Evolutionary conservation across 64 coral and sea anemone species (phyloP), one percentile per base, ranked within the genome.

Genomic region (Pachyseris speciosa): DNA sequence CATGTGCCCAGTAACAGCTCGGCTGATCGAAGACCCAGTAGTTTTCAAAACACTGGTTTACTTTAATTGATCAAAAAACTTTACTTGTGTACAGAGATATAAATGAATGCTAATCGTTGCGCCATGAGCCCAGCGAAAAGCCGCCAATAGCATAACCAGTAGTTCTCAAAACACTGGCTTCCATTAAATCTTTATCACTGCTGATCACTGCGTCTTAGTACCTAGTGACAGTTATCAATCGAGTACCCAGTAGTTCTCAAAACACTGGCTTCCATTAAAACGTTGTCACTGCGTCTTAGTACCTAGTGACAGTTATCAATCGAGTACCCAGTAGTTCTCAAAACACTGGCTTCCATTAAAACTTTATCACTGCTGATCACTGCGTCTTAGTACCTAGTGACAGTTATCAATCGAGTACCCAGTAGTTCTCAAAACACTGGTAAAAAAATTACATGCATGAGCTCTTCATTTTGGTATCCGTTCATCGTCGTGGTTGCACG

Each of bases 341-440:
- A n/a, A n/a, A n/a, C n/a, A n/a, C n/a, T n/a, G n/a, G n/a, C n/a
- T n/a, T n/a, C n/a, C n/a, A n/a, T n/a, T n/a, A n/a, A n/a, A n/a
- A n/a, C n/a, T n/a, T n/a, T n/a, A n/a, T n/a, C n/a, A n/a, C n/a
- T n/a, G n/a, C n/a, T n/a, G n/a, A n/a, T n/a, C n/a, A n/a, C n/a
- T n/a, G n/a, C n/a, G n/a, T n/a, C n/a, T n/a, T n/a, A n/a, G n/a
- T n/a, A n/a, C n/a, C n/a, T n/a, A n/a, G n/a, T n/a, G n/a, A n/a
- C n/a, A n/a, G n/a, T 49, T 74, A 0, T 43, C 49, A 55, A 42
- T 39, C 66, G 9, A 53, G 42, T 20, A 41, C 69, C 71, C 69
- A 74, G 85, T 61, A 57, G 85, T 80, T 80, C 75, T 81, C 77
- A 81, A 81, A 61, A 81, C 77, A 81, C 77, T 81, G 52, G 53